A percentile compares a stretch with the other conserved stretches of the same genome.
Conservation (phyloP, 2,888 invertebrate species). For the Synanthedon tipuliformis region DNA sequence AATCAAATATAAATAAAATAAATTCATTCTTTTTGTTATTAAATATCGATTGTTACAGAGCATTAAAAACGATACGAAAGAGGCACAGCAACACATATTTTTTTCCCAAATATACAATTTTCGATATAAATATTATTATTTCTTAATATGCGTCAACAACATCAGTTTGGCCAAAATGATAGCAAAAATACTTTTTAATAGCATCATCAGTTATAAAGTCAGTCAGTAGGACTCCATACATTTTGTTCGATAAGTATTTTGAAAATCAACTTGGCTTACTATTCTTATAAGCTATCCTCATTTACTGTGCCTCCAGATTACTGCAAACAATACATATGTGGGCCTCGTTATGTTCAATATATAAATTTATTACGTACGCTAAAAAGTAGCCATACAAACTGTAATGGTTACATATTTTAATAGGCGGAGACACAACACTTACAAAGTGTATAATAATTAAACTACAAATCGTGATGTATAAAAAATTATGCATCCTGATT, state of each 20-base stretch:
- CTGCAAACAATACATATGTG: slow-evolving; percentile 1
- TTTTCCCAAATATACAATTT: too few relatives aligned
- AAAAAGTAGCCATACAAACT: slow-evolving; percentile 61
- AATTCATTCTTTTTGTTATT: slow-evolving; percentile 5
- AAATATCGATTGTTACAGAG: neutral
- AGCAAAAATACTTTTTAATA: too few relatives aligned
- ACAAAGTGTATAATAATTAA: slow-evolving; percentile 59
- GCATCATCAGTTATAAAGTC: too few relatives aligned
- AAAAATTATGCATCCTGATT: slow-evolving; percentile 61
- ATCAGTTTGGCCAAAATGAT: too few relatives aligned
- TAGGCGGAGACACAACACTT: slow-evolving; percentile 69
- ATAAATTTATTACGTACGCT: slow-evolving; percentile 61
- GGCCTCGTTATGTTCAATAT: slow-evolving; percentile 30
- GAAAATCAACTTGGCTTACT: too few relatives aligned
- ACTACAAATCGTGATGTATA: slow-evolving; percentile 66
- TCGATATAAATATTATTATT: too few relatives aligned
- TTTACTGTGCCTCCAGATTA: slow-evolving; percentile 22
- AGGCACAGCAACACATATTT: neutral
- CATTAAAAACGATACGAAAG: neutral
- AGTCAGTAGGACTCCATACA: too few relatives aligned
- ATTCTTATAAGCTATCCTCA: too few relatives aligned
- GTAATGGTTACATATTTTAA: slow-evolving; percentile 65
- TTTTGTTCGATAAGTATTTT: too few relatives aligned
- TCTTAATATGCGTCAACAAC: too few relatives aligned
- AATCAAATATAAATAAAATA: slow-evolving; percentile 39